Base-by-base conservation (phyloP, 1,140 invertebrate species). In the Hermatobates lingyangjiaoensis region DNA sequence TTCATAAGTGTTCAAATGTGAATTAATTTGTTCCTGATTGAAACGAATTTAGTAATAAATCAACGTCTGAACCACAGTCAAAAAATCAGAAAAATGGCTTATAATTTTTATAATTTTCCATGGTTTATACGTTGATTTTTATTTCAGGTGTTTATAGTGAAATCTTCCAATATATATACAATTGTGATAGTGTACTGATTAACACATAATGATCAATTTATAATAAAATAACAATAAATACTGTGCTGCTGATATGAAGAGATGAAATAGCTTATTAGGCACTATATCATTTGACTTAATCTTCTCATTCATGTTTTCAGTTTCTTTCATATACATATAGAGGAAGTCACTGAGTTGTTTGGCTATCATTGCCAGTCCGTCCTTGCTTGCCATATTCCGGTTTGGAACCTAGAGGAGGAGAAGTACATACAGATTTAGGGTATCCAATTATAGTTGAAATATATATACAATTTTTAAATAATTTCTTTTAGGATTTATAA, bases 341-440 rank as follows among this genome's bases (percentile, higher is more conserved):
- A 92, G 73, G 69, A 92, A 94, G 66, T 93, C 88, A 58, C 84
- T 86, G n/a, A 93, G 71, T 61, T 91, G 82, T 66, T 90, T 91
- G 1, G 87, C 86, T 45, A 90, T 80, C 55, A 92, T 79, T 14
- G 87, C 83, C 47, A 84, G 79, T 26, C 85, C 70, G 64, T 90
- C 87, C 65, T 88, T 88, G 54, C 82, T 76, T 55, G 79, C 75
- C 60, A 90, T 69, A 66, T 81, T 83, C 52, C 75, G 72, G 60
- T 80, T 81, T 26, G 84, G 83, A 54, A 74, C 69, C 80, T 83
- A 61, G 12, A 53, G 42, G 2, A 65, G 60, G 59, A 54, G 18
- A 54, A 53, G 62, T 48, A 45, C 45, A 53, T 49, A 27, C 18
- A 10, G 40, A 27, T 30, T 26, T 45, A 39, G 23, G 50, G 5